A percentile compares a stretch with the other conserved stretches of the same genome.
These are phyloP conservation scores for Psococerastis gibbosa DNA, from an alignment of 2,888 invertebrate genomes.

Conservation along the genomic window DNA sequence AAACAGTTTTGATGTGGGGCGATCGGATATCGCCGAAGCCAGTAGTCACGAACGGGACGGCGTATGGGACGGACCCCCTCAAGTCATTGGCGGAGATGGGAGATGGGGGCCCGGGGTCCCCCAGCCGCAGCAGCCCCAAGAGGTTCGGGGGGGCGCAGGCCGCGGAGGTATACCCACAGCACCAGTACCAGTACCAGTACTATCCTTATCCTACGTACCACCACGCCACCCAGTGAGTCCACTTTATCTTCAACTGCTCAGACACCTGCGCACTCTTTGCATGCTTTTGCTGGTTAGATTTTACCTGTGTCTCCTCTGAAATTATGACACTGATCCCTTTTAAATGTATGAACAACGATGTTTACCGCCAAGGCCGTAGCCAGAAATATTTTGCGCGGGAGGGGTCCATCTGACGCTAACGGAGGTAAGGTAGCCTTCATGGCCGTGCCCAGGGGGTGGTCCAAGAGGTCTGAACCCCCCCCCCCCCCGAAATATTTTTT, in stretches of 20 bases:
- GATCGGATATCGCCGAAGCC: slow-evolving; percentile 11
- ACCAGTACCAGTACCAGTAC: slow-evolving; percentile 32
- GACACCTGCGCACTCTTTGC: background rate
- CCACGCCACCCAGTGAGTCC: slow-evolving; percentile 33
- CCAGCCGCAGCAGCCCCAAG: slow-evolving; percentile 25
- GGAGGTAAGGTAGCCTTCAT: too few species aligned
- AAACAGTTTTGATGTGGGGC: slow-evolving; percentile 91
- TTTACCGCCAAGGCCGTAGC: too few species aligned
- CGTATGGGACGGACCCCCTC: slow-evolving; percentile 22
- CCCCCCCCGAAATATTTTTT: too few species aligned
- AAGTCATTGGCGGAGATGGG: slow-evolving; percentile 32
- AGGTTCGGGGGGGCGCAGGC: slow-evolving; percentile 23
- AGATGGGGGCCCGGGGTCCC: slow-evolving; percentile 25
- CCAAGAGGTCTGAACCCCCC: too few species aligned
- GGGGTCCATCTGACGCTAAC: too few species aligned
- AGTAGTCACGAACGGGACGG: slow-evolving; percentile 17
- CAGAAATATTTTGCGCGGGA: too few species aligned
- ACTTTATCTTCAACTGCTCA: background rate
- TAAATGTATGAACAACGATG: too few species aligned
- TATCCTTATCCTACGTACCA: slow-evolving; percentile 34
- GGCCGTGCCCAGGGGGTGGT: too few species aligned
- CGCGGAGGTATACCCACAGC: slow-evolving; percentile 22
- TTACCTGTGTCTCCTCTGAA: too few species aligned
- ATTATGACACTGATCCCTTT: too few species aligned
- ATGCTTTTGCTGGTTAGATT: too few species aligned